These are phyloP conservation scores for Eptesicus fuscus DNA, from an alignment of 2,113 vertebrate species.

Conservation along the genomic window DNA sequence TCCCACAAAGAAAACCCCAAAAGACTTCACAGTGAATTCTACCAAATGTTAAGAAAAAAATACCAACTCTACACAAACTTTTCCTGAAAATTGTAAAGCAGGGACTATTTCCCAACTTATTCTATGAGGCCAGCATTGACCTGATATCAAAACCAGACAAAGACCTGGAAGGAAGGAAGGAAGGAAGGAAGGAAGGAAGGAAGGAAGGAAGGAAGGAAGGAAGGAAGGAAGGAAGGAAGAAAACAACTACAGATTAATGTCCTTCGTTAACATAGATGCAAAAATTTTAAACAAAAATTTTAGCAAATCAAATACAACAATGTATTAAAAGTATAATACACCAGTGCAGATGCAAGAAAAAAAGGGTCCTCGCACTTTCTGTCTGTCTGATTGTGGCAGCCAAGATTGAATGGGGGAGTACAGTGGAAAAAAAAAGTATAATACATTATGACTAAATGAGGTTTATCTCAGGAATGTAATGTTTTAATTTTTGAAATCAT, in stretches of 20 bases:
- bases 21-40: not conserved
- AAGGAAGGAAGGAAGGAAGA: no score
- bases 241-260: not conserved
- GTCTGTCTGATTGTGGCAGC: no score
- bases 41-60: not conserved
- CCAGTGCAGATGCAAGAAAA: no score
- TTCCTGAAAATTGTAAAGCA: not conserved
- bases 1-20: not conserved
- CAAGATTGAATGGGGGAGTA: no score
- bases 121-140: not conserved
- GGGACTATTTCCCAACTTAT: not conserved
- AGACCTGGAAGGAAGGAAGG: not conserved
- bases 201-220: no score
- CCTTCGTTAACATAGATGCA: not conserved
- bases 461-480: not conserved
- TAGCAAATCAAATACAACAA: not conserved
- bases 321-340: not conserved
- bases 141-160: not conserved
- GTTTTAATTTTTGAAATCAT: not conserved
- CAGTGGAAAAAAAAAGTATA: no score
- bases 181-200: no score
- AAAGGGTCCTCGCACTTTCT: no score
- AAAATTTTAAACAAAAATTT: not conserved
- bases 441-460: not conserved
- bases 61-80: not conserved